Percentiles rank a stretch among this genome's conserved stretches.
phyloP scores from a whole-genome alignment of 1,140 invertebrate species.

The Drosophila teissieri region DNA sequence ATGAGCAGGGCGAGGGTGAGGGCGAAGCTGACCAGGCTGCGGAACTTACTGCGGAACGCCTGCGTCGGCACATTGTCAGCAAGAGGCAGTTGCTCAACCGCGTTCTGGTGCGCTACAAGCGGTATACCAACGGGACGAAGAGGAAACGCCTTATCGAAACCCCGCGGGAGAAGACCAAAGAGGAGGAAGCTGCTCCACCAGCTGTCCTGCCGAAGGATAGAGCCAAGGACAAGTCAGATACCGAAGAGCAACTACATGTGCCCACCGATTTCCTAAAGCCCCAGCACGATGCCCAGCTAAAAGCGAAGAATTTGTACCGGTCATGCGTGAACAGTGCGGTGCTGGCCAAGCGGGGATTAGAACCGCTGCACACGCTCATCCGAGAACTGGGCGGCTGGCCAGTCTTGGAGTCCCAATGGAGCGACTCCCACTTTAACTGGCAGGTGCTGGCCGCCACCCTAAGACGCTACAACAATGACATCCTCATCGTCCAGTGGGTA shows the following conservation, averaged over 20 bases:
- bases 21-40: constrained; percentile 44
- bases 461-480: constrained; percentile 93
- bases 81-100: constrained; percentile 56
- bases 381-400: constrained; percentile 94
- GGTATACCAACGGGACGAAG: constrained; percentile 51
- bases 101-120: constrained; percentile 68
- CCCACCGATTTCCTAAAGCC: constrained; percentile 37
- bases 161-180: constrained; percentile 54
- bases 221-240: constrained; percentile 16
- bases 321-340: constrained; percentile 93
- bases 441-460: constrained; percentile 90
- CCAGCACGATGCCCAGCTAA: constrained; percentile 87
- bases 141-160: constrained; percentile 58
- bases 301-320: constrained; percentile 92
- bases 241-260: not conserved
- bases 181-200: constrained; percentile 29
- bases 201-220: not conserved
- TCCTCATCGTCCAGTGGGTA: constrained; percentile 92
- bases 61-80: constrained; percentile 64
- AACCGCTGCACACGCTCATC: constrained; percentile 90
- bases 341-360: constrained; percentile 88
- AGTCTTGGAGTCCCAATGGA: constrained; percentile 89
- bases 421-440: constrained; percentile 89
- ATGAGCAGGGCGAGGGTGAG: constrained; percentile 55
- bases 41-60: constrained; percentile 38